phyloP scores from a whole-genome alignment of 2,888 invertebrate species.

The Lithophane leautieri region DNA sequence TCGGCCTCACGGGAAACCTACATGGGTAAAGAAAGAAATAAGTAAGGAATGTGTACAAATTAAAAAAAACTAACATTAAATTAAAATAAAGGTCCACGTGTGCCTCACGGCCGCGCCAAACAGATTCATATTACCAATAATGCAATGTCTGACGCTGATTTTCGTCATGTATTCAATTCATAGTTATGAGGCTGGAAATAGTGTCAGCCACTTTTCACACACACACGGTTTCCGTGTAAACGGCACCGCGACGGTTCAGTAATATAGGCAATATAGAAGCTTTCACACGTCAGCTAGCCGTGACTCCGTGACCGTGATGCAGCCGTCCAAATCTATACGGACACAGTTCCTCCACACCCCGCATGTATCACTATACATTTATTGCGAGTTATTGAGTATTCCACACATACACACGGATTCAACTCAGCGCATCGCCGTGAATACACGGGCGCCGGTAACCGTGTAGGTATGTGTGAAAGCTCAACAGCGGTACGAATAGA shows the following conservation, averaged over 20 bases:
- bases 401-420: neutral
- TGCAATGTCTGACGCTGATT: neutral
- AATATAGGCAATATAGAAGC: neutral
- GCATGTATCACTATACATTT: too few species aligned
- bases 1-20: conserved; percentile 85
- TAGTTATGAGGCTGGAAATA: neutral
- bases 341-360: neutral
- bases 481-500: too few species aligned
- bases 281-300: neutral
- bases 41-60: neutral
- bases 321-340: neutral
- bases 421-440: neutral
- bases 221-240: neutral
- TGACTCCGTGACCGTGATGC: neutral
- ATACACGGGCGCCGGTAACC: too few species aligned
- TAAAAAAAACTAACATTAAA: neutral
- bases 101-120: neutral
- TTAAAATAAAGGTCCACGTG: neutral
- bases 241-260: neutral
- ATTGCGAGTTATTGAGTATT: neutral
- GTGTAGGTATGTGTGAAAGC: too few species aligned
- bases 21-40: conserved; percentile 1
- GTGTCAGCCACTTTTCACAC: neutral
- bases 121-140: neutral
- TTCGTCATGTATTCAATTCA: too few species aligned